Evolutionary conservation across 2,888 invertebrate genomes (phyloP).

Genomic region (Morpho deidamia): DNA sequence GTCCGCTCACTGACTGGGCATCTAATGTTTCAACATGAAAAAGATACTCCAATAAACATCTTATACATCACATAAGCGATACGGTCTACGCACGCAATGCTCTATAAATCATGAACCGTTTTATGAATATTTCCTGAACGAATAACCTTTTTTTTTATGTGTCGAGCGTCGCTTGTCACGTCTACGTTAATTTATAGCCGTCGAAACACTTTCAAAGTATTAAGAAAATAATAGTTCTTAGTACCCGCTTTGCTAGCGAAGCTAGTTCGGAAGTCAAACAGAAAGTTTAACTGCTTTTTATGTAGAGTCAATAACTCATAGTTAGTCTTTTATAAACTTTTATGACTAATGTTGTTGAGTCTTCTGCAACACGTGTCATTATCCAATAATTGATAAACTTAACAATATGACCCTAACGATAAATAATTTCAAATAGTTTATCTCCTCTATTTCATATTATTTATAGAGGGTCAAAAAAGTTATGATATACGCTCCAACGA

Average conservation of each 20-base stretch:
- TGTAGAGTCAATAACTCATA: conserved; percentile 4
- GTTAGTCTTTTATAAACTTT: not conserved
- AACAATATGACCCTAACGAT: conserved; percentile 17
- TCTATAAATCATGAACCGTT: conserved; percentile 30
- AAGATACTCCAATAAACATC: conserved; percentile 48
- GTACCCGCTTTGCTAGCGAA: not conserved
- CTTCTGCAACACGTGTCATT: conserved; percentile 7
- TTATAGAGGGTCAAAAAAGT: conserved; percentile 13
- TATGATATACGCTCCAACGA: conserved; percentile 7
- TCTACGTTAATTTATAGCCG: conserved; percentile 30
- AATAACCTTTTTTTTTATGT: conserved; percentile 22
- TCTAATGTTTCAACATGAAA: conserved; percentile 37
- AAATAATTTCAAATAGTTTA: conserved; percentile 8
- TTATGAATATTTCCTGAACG: conserved; percentile 27
- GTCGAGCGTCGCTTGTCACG: conserved; percentile 28
- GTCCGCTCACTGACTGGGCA: conserved; percentile 44
- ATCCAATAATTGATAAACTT: conserved; percentile 20
- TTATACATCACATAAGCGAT: conserved; percentile 30
- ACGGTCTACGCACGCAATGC: conserved; percentile 20
- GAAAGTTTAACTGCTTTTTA: conserved; percentile 7
- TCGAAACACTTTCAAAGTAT: not conserved
- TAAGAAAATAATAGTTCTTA: not conserved
- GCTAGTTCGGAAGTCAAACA: conserved; percentile 4
- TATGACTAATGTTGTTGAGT: not conserved
- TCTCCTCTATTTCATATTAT: no score